These are phyloP conservation scores for Nipponacmea schrenckii DNA, from an alignment of 2,888 invertebrate species.

Conservation along the genomic window DNA sequence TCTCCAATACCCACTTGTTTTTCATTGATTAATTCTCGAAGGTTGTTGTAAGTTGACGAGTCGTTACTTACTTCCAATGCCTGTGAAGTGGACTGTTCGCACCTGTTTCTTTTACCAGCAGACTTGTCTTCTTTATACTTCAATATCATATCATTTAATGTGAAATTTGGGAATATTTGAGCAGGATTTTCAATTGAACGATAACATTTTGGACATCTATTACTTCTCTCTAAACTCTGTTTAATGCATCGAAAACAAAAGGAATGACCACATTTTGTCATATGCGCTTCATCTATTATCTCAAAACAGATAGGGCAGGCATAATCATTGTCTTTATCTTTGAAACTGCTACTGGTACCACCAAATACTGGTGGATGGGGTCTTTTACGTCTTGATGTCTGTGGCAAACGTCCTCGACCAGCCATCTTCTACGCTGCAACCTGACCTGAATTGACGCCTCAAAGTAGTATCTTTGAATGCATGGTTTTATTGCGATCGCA, in stretches of 20 bases:
- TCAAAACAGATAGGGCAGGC: slow-evolving; percentile 87
- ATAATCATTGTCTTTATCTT: slow-evolving; percentile 66
- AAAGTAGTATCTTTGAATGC: too few species aligned
- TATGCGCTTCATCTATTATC: slow-evolving; percentile 87
- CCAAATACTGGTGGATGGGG: slow-evolving; percentile 62
- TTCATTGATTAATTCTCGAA: slow-evolving; percentile 47
- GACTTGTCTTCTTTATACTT: slow-evolving; percentile 71
- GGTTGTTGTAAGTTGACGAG: slow-evolving; percentile 21
- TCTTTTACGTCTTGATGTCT: slow-evolving; percentile 49
- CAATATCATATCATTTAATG: slow-evolving; percentile 83
- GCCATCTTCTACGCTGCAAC: slow-evolving; percentile 17
- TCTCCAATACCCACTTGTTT: slow-evolving; percentile 77
- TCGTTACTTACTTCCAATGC: too few species aligned
- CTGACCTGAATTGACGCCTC: too few species aligned
- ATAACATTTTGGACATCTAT: slow-evolving; percentile 87
- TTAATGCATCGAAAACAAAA: slow-evolving; percentile 80
- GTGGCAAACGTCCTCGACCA: slow-evolving; percentile 35
- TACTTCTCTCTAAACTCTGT: slow-evolving; percentile 75
- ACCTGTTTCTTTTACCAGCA: too few species aligned
- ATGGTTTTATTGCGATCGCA: too few species aligned
- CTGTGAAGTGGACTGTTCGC: too few species aligned
- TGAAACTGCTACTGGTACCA: slow-evolving; percentile 59
- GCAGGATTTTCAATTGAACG: slow-evolving; percentile 76
- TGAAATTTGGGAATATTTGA: slow-evolving; percentile 86
- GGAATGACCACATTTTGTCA: slow-evolving; percentile 91